Percentiles rank a stretch among this genome's conserved stretches.
These are phyloP conservation scores for Halocynthia roretzi DNA, from an alignment of 23 tunicate genomes.

Conservation along the genomic window DNA sequence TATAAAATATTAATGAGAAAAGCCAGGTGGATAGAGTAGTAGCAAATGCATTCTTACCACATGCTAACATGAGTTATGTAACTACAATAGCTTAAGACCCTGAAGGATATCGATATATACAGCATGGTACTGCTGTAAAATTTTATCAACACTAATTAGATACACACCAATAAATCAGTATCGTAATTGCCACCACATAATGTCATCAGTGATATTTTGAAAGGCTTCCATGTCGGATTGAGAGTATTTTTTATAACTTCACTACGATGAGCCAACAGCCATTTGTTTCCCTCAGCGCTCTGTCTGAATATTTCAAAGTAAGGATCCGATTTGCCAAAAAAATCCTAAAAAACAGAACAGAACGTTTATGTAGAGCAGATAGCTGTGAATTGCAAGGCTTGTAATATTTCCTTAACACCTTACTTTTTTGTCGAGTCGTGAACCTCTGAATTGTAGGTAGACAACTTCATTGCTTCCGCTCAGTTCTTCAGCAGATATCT, in stretches of 20 bases:
- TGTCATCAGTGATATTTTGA: constrained; percentile 45
- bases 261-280: constrained; percentile 52
- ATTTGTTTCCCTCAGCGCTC: constrained; percentile 38
- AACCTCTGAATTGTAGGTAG: constrained; percentile 38
- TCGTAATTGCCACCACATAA: constrained; percentile 66
- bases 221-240: constrained; percentile 62
- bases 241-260: constrained; percentile 60
- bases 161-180: constrained; percentile 30
- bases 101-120: no score
- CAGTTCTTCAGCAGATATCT: constrained; percentile 85
- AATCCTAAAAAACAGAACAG: constrained; percentile 54
- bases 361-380: not conserved
- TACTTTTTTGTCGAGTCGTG: constrained; percentile 74
- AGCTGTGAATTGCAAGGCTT: not conserved
- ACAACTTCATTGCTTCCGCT: constrained; percentile 77
- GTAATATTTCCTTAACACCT: not conserved
- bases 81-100: no score
- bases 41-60: no score
- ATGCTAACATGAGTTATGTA: no score
- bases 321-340: constrained; percentile 92
- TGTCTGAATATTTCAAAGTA: constrained; percentile 59
- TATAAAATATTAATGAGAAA: no score
- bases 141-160: not conserved
- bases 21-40: no score
- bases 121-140: no score